phyloP scores from a whole-genome alignment of 2,888 invertebrate genomes.

The Nudaria mundana region DNA sequence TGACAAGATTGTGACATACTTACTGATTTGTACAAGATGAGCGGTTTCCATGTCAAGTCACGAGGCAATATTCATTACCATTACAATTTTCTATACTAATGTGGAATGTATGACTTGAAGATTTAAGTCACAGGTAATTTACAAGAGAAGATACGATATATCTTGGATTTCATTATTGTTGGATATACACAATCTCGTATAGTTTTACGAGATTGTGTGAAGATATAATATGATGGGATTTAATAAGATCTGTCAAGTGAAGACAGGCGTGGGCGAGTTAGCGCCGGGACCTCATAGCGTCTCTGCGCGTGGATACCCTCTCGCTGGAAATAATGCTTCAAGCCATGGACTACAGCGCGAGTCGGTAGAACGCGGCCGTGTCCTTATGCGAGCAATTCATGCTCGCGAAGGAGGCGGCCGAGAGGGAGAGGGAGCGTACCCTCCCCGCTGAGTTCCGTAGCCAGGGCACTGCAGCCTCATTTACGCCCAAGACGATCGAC shows the following conservation, averaged over 20 bases:
- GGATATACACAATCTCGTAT: constrained; percentile 32
- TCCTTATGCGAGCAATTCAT: too few species aligned
- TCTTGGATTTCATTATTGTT: constrained; percentile 25
- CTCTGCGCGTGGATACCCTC: too few species aligned
- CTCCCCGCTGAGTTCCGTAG: too few species aligned
- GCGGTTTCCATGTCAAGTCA: constrained; percentile 7
- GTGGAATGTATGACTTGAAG: background rate
- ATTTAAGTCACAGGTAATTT: constrained; percentile 4
- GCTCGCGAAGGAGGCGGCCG: too few species aligned
- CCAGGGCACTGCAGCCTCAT: too few species aligned
- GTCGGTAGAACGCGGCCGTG: too few species aligned
- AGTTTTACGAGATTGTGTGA: constrained; percentile 21
- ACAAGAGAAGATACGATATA: constrained; percentile 19
- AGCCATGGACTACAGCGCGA: too few species aligned
- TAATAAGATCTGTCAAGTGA: constrained; percentile 13
- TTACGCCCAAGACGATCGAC: too few species aligned
- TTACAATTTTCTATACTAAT: background rate
- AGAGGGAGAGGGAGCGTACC: too few species aligned
- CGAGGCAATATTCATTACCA: constrained; percentile 4
- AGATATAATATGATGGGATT: constrained; percentile 26
- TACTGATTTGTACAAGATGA: constrained; percentile 3
- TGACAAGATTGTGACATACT: constrained; percentile 4
- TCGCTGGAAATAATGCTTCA: too few species aligned
- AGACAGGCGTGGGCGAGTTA: too few species aligned
- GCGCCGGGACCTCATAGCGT: too few species aligned